A percentile compares a stretch with the other conserved stretches of the same genome.
Conservation (phyloP, 2,797 vertebrate genomes). For the Pangasius djambal region DNA sequence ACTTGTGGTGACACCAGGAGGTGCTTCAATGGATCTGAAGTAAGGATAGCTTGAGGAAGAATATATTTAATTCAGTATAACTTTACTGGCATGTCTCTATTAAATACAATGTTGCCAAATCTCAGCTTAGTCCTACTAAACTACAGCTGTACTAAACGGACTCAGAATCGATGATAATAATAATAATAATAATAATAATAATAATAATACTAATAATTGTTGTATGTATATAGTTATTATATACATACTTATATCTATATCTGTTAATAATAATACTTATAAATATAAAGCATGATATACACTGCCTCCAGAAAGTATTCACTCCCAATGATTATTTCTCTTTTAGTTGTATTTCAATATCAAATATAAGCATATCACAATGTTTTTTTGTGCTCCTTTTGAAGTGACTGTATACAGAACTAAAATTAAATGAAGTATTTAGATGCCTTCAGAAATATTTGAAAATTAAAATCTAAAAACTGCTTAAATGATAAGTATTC, state of each 20-base stretch:
- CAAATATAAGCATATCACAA: neutral
- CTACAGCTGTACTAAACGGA: neutral
- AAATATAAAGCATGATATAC: neutral
- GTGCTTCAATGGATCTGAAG: neutral
- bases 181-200: neutral
- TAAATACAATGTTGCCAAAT: neutral
- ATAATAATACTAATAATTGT: neutral
- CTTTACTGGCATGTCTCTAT: neutral
- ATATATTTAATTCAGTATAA: neutral
- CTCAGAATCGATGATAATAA: neutral
- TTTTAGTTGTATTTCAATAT: neutral
- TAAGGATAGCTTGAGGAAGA: too few relatives aligned
- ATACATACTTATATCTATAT: too few relatives aligned
- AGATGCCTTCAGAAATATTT: neutral
- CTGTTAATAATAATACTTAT: neutral
- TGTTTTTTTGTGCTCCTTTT: neutral
- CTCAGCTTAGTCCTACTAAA: neutral
- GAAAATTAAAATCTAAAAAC: neutral
- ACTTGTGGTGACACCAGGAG: conserved; percentile 16
- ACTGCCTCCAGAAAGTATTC: neutral
- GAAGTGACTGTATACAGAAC: neutral
- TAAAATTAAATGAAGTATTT: neutral
- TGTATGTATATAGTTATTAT: too few relatives aligned
- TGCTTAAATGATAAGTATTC: neutral
- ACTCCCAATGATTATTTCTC: neutral